Percentiles rank a stretch among this genome's conserved stretches.
phyloP scores from a whole-genome alignment of 1,140 invertebrate genomes.

The Drosophila insularis region DNA sequence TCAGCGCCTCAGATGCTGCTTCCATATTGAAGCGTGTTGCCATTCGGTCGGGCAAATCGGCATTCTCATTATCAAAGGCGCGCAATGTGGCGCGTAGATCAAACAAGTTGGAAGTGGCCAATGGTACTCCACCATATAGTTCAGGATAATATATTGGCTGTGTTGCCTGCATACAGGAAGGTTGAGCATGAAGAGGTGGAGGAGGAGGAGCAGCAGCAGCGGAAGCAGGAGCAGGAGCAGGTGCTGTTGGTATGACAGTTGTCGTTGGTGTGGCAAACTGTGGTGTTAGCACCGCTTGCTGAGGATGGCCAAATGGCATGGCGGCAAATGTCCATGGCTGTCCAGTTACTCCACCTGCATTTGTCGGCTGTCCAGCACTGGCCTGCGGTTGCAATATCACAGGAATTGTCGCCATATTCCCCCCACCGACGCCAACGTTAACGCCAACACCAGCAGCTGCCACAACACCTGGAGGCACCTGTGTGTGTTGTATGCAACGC shows the following conservation, averaged over 20 bases:
- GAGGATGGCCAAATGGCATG: constrained; percentile 58
- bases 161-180: background rate
- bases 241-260: constrained; percentile 28
- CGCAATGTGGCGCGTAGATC: constrained; percentile 71
- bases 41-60: constrained; percentile 73
- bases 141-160: constrained; percentile 50
- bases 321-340: constrained; percentile 71
- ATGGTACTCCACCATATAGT: constrained; percentile 44
- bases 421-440: background rate
- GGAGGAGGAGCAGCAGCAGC: too few species aligned
- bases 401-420: constrained; percentile 31
- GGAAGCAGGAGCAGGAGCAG: background rate
- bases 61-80: constrained; percentile 73
- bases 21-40: constrained; percentile 35
- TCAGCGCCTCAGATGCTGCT: constrained; percentile 28
- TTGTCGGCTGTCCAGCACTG: constrained; percentile 35
- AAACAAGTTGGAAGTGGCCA: constrained; percentile 63
- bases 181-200: too few species aligned
- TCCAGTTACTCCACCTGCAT: constrained; percentile 21
- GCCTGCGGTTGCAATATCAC: constrained; percentile 59
- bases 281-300: constrained; percentile 56
- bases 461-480: constrained; percentile 9
- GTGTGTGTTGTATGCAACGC: constrained; percentile 70
- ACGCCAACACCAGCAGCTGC: constrained; percentile 15
- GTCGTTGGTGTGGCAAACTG: constrained; percentile 42